Evolutionary conservation across 2,888 invertebrate species (phyloP), one percentile per base, ranked within the genome.

Genomic region (Athrips mouffetella): DNA sequence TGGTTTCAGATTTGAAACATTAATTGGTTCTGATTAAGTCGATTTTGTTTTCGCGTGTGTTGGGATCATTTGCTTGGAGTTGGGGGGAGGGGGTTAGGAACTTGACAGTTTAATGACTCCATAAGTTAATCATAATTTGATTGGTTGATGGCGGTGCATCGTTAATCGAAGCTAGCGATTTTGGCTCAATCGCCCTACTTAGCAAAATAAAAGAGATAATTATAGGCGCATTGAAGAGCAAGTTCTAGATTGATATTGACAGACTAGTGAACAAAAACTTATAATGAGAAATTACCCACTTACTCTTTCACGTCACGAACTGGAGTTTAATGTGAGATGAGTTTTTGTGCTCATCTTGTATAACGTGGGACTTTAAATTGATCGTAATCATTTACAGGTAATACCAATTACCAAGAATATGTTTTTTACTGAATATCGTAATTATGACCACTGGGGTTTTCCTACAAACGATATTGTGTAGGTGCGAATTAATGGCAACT

Each of bases 81-180:
- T n/a, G n/a, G n/a, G n/a, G n/a, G n/a, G n/a, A n/a, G n/a, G n/a
- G n/a, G n/a, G n/a, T 7, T 6, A 13, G 11, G 13, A 3, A 3
- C 33, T 44, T 68, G 70, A 70, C 67, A 62, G 60, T 54, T 57
- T 70, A 70, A 68, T 70, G 58, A 73, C 62, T 66, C 50, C 53
- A 65, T 63, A 65, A 62, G 67, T 66, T 76, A 64, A 67, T 71
- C 57, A 60, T 70, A 66, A 70, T 72, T 70, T 65, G 53, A 18
- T 31, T 30, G 21, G 6, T 10, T 11, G 30, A 20, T 13, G 11
- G 11, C 15, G 2, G 25, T 10, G 21, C 20, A 21, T n/a, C 30
- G 11, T 44, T 44, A 48, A 33, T 18, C 20, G 20, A 10, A 4
- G 44, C 44, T 8, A 20, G 40, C 23, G n/a, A 40, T 23, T 23